Percentiles rank a stretch among this genome's conserved stretches.
Conservation (phyloP, 2,797 vertebrate species). For the Chelidonichthys spinosus region DNA sequence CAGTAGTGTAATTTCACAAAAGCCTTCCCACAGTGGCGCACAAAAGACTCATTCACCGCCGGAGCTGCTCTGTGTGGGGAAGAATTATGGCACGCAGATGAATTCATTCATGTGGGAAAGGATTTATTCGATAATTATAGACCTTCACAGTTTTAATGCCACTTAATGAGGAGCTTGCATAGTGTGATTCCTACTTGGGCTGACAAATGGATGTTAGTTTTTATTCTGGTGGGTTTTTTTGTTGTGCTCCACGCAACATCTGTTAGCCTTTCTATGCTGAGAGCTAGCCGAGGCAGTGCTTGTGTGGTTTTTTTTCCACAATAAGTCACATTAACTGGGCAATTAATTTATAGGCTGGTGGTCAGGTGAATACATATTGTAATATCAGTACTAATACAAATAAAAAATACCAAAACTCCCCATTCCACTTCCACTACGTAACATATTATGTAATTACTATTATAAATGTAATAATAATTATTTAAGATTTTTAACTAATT, state of each 20-base stretch:
- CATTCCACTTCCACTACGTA: neutral
- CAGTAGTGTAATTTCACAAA: conserved; percentile 82
- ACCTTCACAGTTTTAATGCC: conserved; percentile 83
- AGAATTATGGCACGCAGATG: conserved; percentile 80
- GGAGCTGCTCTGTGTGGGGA: conserved; percentile 71
- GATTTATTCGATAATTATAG: conserved; percentile 87
- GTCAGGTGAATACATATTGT: conserved; percentile 45
- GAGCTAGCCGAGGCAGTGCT: conserved; percentile 36
- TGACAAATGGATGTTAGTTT: conserved; percentile 73
- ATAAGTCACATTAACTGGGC: conserved; percentile 54
- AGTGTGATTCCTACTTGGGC: conserved; percentile 71
- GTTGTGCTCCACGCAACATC: conserved; percentile 68
- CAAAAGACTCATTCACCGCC: conserved; percentile 83
- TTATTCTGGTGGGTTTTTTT: conserved; percentile 70
- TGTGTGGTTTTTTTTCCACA: conserved; percentile 50
- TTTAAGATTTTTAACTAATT: conserved; percentile 15
- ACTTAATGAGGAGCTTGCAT: conserved; percentile 82
- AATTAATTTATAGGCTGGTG: conserved; percentile 63
- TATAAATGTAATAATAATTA: conserved; percentile 8
- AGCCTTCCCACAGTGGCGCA: conserved; percentile 80
- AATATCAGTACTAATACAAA: conserved; percentile 27
- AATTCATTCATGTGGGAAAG: conserved; percentile 79
- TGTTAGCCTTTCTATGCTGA: conserved; percentile 66
- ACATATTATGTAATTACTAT: neutral
- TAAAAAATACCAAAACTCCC: conserved; percentile 32